Evolutionary conservation across 2,888 invertebrate species (phyloP).

Genomic region (Drosophila niveifrons): DNA sequence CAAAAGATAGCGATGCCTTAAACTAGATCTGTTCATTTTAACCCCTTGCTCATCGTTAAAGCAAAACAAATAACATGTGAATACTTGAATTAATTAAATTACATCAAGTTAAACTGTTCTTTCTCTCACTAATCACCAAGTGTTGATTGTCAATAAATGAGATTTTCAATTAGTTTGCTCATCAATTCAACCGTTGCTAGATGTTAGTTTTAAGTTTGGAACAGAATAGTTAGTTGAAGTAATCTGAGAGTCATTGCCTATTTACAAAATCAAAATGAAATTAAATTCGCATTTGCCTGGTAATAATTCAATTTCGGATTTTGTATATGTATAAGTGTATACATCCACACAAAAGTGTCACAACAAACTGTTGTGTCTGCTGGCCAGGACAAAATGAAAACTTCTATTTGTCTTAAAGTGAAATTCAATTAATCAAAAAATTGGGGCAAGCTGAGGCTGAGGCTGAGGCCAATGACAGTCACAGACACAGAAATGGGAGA

Average conservation of each 20-base stretch:
- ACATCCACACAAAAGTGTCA: conserved; percentile 58
- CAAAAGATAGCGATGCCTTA: no score
- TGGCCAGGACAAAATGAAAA: conserved; percentile 55
- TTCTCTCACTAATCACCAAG: not conserved
- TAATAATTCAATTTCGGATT: conserved; percentile 68
- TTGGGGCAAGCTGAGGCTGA: conserved; percentile 34
- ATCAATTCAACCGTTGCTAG: no score
- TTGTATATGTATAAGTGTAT: conserved; percentile 11
- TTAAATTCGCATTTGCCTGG: conserved; percentile 52
- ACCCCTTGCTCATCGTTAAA: no score
- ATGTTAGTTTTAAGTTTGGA: no score
- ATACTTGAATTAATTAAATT: no score
- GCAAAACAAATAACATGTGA: no score
- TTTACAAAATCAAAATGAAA: conserved; percentile 27
- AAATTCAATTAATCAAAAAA: conserved; percentile 78
- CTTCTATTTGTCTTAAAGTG: conserved; percentile 68
- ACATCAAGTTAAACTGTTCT: no score
- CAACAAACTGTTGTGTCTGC: conserved; percentile 64
- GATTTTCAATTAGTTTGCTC: no score
- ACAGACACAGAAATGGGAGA: conserved; percentile 1
- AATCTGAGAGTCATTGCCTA: not conserved
- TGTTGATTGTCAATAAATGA: not conserved
- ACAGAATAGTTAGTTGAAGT: not conserved
- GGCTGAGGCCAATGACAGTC: conserved; percentile 8
- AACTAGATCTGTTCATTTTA: no score